A percentile compares a stretch with the other conserved stretches of the same genome.
phyloP scores from a whole-genome alignment of 2,113 vertebrate genomes.

The Stegastes partitus region DNA sequence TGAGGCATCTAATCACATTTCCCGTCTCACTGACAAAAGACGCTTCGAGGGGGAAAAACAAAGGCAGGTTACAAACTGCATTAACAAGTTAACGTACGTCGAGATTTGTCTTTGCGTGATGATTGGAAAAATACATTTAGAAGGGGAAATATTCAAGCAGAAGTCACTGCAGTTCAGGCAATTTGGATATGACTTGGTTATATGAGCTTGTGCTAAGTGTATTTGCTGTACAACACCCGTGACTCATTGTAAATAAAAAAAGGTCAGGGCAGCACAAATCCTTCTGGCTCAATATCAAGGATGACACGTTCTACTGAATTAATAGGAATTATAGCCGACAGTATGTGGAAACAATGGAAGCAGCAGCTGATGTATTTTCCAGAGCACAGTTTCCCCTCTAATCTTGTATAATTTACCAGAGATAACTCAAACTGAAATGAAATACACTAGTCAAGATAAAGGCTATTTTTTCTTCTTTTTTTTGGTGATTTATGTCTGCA shows the following conservation, averaged over 20 bases:
- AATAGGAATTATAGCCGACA: slow-evolving; percentile 55
- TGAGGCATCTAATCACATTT: slow-evolving; percentile 24
- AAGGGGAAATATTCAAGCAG: neutral
- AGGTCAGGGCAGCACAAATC: slow-evolving; percentile 55
- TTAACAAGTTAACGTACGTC: slow-evolving; percentile 6
- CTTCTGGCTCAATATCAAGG: slow-evolving; percentile 63
- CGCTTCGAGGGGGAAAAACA: slow-evolving; percentile 19
- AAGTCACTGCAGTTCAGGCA: neutral
- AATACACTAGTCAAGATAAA: no score
- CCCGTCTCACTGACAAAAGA: slow-evolving; percentile 14
- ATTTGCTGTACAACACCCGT: slow-evolving; percentile 43
- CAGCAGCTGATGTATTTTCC: neutral
- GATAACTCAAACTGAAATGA: neutral
- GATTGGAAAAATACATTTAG: neutral
- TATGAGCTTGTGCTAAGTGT: slow-evolving; percentile 45
- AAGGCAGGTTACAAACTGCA: slow-evolving; percentile 11
- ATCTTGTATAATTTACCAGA: neutral
- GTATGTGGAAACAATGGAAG: slow-evolving; percentile 39
- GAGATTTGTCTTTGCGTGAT: neutral
- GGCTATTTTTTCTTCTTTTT: no score
- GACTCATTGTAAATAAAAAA: slow-evolving; percentile 64
- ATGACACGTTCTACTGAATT: slow-evolving; percentile 59
- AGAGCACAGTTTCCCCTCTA: neutral
- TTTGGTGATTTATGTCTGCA: no score
- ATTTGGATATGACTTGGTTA: slow-evolving; percentile 41